These are phyloP conservation scores for Drepanosiphum platanoidis DNA, from an alignment of 2,888 invertebrate genomes.

Conservation along the genomic window DNA sequence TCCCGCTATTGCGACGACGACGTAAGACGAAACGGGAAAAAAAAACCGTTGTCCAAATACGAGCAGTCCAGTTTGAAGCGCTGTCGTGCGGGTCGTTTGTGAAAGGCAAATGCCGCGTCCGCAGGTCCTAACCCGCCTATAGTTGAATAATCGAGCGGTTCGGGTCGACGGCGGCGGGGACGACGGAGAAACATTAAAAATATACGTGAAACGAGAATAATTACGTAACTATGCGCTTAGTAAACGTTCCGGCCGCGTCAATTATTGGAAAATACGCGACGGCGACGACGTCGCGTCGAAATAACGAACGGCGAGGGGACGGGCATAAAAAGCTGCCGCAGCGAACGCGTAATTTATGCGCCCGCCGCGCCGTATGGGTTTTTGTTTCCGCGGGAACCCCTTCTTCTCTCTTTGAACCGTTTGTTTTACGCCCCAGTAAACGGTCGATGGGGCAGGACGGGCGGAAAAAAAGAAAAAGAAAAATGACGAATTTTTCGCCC, in stretches of 20 bases:
- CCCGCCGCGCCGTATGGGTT: neutral
- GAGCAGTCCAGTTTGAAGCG: no score
- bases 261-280: neutral
- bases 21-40: no score
- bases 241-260: neutral
- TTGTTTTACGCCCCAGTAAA: conserved; percentile 55
- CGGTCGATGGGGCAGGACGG: conserved; percentile 28
- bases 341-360: conserved; percentile 27
- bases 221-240: neutral
- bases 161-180: no score
- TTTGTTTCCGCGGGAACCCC: conserved; percentile 27
- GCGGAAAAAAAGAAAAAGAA: neutral
- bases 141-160: no score
- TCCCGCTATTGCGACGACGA: no score
- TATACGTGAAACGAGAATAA: neutral
- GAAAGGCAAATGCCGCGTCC: no score
- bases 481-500: conserved; percentile 25
- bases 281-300: no score
- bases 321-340: neutral
- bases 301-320: neutral
- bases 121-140: no score
- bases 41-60: no score
- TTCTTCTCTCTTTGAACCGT: conserved; percentile 28
- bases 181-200: neutral
- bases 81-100: no score